Evolutionary conservation across 2,797 vertebrate genomes (phyloP).

Genomic region (Semotilus atromaculatus): DNA sequence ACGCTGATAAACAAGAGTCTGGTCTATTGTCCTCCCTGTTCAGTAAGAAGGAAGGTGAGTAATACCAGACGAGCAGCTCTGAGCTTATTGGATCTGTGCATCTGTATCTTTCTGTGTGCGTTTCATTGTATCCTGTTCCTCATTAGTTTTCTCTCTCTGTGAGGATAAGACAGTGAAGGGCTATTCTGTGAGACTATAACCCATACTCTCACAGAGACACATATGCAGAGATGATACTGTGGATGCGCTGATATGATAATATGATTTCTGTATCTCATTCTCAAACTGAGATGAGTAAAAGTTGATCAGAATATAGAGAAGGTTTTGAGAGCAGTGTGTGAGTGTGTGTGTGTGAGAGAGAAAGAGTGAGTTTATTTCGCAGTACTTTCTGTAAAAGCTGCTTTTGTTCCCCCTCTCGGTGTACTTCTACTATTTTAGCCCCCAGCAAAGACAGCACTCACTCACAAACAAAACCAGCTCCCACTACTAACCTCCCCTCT

Average conservation of each 20-base stretch:
- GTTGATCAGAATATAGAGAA: constrained; percentile 14
- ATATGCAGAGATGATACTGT: constrained; percentile 16
- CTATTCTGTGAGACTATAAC: constrained; percentile 36
- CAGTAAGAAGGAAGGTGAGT: constrained; percentile 66
- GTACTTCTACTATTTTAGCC: constrained; percentile 50
- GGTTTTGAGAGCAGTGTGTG: neutral
- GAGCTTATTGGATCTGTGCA: constrained; percentile 53
- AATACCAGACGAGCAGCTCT: constrained; percentile 69
- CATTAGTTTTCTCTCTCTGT: constrained; percentile 45
- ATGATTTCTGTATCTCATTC: constrained; percentile 13
- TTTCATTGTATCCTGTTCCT: constrained; percentile 41
- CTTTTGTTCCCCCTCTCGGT: constrained; percentile 45
- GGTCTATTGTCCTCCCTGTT: constrained; percentile 68
- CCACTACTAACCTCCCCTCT: constrained; percentile 12
- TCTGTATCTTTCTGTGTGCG: constrained; percentile 40
- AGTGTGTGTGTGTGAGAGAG: neutral
- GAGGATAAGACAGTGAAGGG: constrained; percentile 44
- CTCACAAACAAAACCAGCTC: constrained; percentile 29
- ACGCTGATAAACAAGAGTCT: constrained; percentile 58
- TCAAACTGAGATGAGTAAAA: constrained; percentile 13
- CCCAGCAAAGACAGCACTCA: constrained; percentile 60
- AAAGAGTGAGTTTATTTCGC: neutral
- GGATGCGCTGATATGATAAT: constrained; percentile 27
- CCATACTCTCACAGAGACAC: constrained; percentile 23
- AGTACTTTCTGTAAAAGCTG: constrained; percentile 34